Percentiles rank a stretch among this genome's conserved stretches.
phyloP scores from a whole-genome alignment of 2,888 invertebrate genomes.

The Lithophane semibrunnea region DNA sequence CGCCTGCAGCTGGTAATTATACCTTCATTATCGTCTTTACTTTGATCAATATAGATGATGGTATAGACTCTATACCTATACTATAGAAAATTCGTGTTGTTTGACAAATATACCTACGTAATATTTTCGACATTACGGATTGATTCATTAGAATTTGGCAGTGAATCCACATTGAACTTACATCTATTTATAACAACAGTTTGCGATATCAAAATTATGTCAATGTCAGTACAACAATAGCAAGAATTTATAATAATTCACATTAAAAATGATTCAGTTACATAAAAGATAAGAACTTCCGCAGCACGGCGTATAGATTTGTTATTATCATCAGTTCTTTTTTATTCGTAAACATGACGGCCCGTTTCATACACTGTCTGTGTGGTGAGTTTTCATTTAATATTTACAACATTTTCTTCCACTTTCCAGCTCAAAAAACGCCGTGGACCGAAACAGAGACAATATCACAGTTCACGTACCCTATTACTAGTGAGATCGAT shows the following conservation, averaged over 20 bases:
- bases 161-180: background rate
- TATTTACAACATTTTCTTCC: conserved; percentile 77
- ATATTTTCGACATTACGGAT: background rate
- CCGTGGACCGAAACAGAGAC: conserved; percentile 85
- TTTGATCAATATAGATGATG: background rate
- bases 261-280: conserved; percentile 59
- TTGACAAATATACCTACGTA: background rate
- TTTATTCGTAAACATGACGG: conserved; percentile 74
- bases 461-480: conserved; percentile 82
- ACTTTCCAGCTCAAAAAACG: conserved; percentile 87
- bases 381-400: conserved; percentile 75
- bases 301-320: conserved; percentile 64
- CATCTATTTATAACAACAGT: conserved; percentile 24
- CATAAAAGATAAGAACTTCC: conserved; percentile 83
- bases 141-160: background rate
- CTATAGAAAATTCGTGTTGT: background rate
- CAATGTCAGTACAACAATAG: conserved; percentile 55
- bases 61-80: no score
- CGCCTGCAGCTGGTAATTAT: conserved; percentile 85
- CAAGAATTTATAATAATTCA: conserved; percentile 48
- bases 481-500: conserved; percentile 81
- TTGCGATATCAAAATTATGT: conserved; percentile 50
- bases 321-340: conserved; percentile 71
- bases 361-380: conserved; percentile 72
- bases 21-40: background rate